Conservation (phyloP, 2,888 invertebrate species). For the Lycaena phlaeas region DNA sequence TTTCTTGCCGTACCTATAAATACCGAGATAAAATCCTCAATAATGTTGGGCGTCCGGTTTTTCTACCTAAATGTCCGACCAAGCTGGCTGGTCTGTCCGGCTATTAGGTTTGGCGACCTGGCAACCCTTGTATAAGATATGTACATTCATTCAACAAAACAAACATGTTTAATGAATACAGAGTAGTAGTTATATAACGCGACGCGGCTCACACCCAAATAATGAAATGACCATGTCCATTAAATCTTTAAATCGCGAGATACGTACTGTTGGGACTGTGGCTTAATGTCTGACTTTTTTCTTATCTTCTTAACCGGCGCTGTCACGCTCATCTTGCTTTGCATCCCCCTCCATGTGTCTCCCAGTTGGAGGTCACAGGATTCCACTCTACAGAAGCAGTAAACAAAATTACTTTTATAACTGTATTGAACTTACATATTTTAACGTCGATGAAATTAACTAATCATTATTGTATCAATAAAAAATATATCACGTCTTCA, state of each 20-base stretch:
- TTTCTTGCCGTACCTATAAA: too few species aligned
- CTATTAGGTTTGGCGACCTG: too few species aligned
- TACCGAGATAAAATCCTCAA: too few species aligned
- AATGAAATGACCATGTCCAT: constrained; percentile 20
- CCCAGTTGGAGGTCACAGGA: constrained; percentile 87
- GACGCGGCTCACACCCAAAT: constrained; percentile 10
- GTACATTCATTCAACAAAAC: too few species aligned
- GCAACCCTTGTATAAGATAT: too few species aligned
- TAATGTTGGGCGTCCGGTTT: too few species aligned
- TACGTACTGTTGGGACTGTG: constrained; percentile 78
- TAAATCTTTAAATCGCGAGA: constrained; percentile 48
- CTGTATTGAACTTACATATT: neutral
- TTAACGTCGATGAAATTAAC: neutral
- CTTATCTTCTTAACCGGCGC: constrained; percentile 79
- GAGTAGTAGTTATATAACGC: constrained; percentile 7
- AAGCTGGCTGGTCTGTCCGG: too few species aligned
- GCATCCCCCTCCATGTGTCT: constrained; percentile 82
- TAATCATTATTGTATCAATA: too few species aligned
- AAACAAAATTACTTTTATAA: constrained; percentile 67
- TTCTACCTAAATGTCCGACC: too few species aligned
- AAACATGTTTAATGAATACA: constrained; percentile 10
- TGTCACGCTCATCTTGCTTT: constrained; percentile 89
- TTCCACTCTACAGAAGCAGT: constrained; percentile 82
- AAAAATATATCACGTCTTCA: too few species aligned
- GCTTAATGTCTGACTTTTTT: constrained; percentile 80